phyloP scores from a whole-genome alignment of 1,140 invertebrate species.

The Neodiprion virginianus region DNA sequence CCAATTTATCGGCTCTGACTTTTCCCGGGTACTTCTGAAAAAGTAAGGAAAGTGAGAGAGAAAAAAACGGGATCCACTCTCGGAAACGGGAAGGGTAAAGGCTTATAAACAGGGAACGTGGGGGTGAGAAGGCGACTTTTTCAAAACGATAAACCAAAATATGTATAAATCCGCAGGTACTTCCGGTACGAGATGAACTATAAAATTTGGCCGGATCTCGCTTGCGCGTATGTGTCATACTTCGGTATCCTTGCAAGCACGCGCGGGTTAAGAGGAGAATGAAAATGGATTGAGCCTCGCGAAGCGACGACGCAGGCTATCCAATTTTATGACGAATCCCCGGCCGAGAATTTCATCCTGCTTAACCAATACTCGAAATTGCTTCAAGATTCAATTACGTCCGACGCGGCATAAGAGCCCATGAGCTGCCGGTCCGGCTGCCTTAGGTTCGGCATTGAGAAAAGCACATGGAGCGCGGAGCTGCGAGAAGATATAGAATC shows the following conservation, averaged over 20 bases:
- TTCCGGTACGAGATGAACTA: not conserved
- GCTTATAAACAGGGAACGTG: no score
- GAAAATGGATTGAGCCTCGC: not conserved
- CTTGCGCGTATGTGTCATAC: no score
- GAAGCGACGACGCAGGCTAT: not conserved
- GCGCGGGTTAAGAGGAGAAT: not conserved
- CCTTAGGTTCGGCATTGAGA: not conserved
- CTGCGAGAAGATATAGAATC: not conserved
- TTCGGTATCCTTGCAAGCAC: no score
- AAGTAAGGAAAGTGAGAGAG: not conserved
- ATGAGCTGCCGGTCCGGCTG: not conserved
- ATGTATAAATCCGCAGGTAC: not conserved
- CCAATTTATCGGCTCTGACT: no score
- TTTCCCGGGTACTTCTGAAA: not conserved
- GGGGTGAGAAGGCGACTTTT: not conserved
- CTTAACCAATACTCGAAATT: conserved; percentile 1
- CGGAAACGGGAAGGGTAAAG: no score
- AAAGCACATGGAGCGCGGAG: not conserved
- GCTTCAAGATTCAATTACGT: conserved; percentile 7
- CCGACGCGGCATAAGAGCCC: not conserved
- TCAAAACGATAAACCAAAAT: not conserved
- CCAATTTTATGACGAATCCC: not conserved
- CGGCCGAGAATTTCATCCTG: not conserved
- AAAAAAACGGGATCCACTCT: not conserved
- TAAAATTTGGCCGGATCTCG: not conserved